Evolutionary conservation across 2,888 invertebrate genomes (phyloP).

Genomic region (Cordylochernes scorpioides): DNA sequence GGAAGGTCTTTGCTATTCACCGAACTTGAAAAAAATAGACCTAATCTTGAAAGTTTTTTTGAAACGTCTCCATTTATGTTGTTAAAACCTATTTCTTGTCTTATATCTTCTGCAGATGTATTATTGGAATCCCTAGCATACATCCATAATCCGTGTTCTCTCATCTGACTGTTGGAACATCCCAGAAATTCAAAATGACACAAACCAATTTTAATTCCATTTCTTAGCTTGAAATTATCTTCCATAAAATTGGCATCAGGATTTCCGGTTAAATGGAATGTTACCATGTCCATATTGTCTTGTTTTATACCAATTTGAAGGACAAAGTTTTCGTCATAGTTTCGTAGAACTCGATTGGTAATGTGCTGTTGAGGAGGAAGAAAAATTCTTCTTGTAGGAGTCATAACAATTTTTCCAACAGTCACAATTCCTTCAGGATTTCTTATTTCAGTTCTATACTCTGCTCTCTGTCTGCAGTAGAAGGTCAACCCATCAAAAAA

Average conservation of each 20-base stretch:
- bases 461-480: too few relatives aligned
- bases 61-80: slow-evolving; percentile 15
- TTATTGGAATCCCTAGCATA: slow-evolving; percentile 12
- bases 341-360: slow-evolving; percentile 11
- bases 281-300: slow-evolving; percentile 11
- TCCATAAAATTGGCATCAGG: slow-evolving; percentile 6
- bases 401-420: too few relatives aligned
- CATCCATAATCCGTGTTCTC: slow-evolving; percentile 16
- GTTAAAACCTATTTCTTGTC: slow-evolving; percentile 14
- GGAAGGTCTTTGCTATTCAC: slow-evolving; percentile 8
- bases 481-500: too few relatives aligned
- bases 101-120: slow-evolving; percentile 11
- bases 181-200: slow-evolving; percentile 15
- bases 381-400: slow-evolving; percentile 10
- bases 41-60: slow-evolving; percentile 21
- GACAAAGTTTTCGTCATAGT: slow-evolving; percentile 11
- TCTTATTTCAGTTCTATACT: too few relatives aligned
- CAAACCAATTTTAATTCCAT: slow-evolving; percentile 11
- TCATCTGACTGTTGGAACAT: slow-evolving; percentile 15
- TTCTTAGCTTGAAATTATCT: slow-evolving; percentile 4
- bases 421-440: too few relatives aligned
- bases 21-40: slow-evolving; percentile 21
- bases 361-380: slow-evolving; percentile 11
- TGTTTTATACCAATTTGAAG: slow-evolving; percentile 10
- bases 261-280: slow-evolving; percentile 6